Evolutionary conservation across 2,113 vertebrate genomes (phyloP), one percentile per base, ranked within the genome.

Genomic region (Pangasianodon hypophthalmus): DNA sequence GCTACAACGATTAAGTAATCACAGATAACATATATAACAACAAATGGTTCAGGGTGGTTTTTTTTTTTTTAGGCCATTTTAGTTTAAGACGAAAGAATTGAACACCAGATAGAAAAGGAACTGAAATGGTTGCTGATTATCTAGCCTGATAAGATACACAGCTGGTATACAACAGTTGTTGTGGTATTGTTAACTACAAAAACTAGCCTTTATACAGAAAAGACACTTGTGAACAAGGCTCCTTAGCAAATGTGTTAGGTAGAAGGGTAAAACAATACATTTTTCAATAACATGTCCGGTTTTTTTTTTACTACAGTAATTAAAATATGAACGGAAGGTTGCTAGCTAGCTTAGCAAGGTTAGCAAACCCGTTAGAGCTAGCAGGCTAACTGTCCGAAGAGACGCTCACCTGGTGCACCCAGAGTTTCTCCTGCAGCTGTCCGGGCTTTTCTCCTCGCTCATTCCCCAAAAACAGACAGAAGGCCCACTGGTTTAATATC

Each of bases 391-490:
- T 41, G 48, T 56, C 29, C 19, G 50, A 56, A 19, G 16, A 56
- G 11, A n/a, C 7, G 37, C 84, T 80, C 88, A 97, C 96, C 96
- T 97, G 96, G 96, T 96, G 94, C 95, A 95, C 95, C 96, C 96
- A 95, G 96, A 95, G 95, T 95, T 96, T 94, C 91, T 96, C 95
- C 96, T 97, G 95, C 95, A 95, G 95, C 94, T 95, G 92, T 95
- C 95, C 95, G 95, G 92, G 92, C 92, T 95, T 96, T 94, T 96
- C 94, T 97, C 96, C 95, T 97, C 96, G 95, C 94, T 97, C 96
- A 97, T 97, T 95, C 95, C 96, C 95, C 95, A 95, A 94, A 92
- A 95, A 95, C 93, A 92, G 90, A 95, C 92, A 94, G 92, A 93
- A 93, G 93, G 90, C 92, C 91, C 92, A 62, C 92, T 90, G 91